Conservation (phyloP, 2,888 invertebrate species). For the Rhaphigaster nebulosa region DNA sequence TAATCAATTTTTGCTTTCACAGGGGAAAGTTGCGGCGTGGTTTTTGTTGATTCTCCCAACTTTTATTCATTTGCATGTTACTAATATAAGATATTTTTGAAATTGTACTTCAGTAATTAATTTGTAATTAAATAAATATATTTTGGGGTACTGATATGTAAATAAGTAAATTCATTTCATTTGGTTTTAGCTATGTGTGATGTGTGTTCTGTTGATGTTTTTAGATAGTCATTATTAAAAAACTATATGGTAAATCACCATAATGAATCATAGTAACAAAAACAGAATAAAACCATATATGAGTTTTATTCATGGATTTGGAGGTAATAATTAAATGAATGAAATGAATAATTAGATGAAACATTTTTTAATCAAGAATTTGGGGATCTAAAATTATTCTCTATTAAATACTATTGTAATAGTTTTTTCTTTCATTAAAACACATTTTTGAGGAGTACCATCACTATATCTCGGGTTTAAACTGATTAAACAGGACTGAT, state of each 20-base stretch:
- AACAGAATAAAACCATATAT: not conserved
- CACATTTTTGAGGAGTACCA: not conserved
- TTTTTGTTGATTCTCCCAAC: conserved; percentile 57
- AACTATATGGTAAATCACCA: not conserved
- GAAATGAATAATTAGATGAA: not conserved
- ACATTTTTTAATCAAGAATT: not conserved
- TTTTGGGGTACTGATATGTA: not conserved
- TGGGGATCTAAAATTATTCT: not conserved
- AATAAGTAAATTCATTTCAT: not conserved
- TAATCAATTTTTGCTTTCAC: conserved; percentile 61
- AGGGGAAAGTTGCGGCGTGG: conserved; percentile 62
- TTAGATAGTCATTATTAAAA: not conserved
- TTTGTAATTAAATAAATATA: not conserved
- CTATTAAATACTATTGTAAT: not conserved
- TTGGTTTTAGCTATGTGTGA: conserved; percentile 35
- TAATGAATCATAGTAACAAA: not conserved
- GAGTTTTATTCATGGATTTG: not conserved
- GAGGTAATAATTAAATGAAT: not conserved
- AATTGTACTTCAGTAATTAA: not conserved
- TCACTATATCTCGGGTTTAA: too few relatives aligned
- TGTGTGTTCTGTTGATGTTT: not conserved
- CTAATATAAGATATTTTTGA: conserved; percentile 19
- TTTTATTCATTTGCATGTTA: conserved; percentile 24
- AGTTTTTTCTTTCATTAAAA: not conserved
- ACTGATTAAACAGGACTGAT: too few relatives aligned